Evolutionary conservation across 2,113 vertebrate genomes (phyloP), one percentile per base, ranked within the genome.

Genomic region (Sorex fumeus): DNA sequence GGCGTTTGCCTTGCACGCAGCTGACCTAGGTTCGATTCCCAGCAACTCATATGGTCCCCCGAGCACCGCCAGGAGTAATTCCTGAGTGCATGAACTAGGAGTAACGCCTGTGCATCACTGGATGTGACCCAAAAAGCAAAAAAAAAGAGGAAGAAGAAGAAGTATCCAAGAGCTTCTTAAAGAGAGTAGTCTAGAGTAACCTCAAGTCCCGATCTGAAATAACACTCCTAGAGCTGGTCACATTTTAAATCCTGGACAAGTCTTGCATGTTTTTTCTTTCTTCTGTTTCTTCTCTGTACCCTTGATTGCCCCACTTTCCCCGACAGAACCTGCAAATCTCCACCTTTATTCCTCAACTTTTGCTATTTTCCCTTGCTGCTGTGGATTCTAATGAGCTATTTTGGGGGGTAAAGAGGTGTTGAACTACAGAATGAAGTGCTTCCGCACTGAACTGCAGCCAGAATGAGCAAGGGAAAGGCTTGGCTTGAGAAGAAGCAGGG

Each of bases 131-230:
- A n/a, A n/a, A n/a, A n/a, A n/a, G n/a, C n/a, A n/a, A n/a, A n/a
- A n/a, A n/a, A n/a, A n/a, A n/a, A n/a, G n/a, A n/a, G n/a, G n/a
- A n/a, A n/a, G n/a, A n/a, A n/a, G n/a, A n/a, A n/a, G n/a, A 69
- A 84, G 18, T 85, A 45, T 74, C 40, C 27, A 91, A 57, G 32
- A 21, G 32, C 88, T 93, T 86, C 43, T 40, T 71, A 30, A 71
- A 87, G 81, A 88, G 23, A 92, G 36, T 15, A 87, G 34, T 50
- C 16, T 40, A 40, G 40, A 40, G 40, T 67, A 18, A 23, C 50
- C 67, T 12, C 16, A 19, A 3, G 36, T 23, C 67, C 36, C n/a
- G 83, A 57, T 40, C 57, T 60, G n/a, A 75, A 81, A 34, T 3
- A 43, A 16, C 23, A 40, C 27, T 27, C 27, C n/a, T 40, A 64